Evolutionary conservation across 2,888 invertebrate species (phyloP).

Genomic region (Syritta pipiens): DNA sequence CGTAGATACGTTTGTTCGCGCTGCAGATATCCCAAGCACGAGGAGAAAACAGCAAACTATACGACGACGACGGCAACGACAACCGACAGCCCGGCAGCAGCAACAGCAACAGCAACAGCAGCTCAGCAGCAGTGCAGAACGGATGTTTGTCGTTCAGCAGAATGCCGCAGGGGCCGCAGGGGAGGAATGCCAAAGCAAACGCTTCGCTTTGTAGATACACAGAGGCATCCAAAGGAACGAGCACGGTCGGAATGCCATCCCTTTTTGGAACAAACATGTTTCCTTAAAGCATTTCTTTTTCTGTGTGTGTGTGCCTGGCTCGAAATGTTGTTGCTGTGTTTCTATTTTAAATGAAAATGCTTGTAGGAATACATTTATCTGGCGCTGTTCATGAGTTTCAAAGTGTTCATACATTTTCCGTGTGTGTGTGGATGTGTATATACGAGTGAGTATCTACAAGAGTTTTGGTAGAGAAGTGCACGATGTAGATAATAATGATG

Average conservation of each 20-base stretch:
- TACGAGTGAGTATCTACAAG: constrained; percentile 19
- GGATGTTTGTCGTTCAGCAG: constrained; percentile 62
- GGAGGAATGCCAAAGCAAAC: constrained; percentile 39
- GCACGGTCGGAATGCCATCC: constrained; percentile 57
- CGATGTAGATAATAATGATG: constrained; percentile 63
- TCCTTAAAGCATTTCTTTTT: constrained; percentile 50
- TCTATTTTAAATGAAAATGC: constrained; percentile 61
- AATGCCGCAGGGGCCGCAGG: constrained; percentile 42
- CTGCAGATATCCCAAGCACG: constrained; percentile 51
- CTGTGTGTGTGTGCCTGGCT: not conserved
- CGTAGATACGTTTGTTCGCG: constrained; percentile 1
- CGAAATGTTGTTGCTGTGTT: constrained; percentile 34
- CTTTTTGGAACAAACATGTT: constrained; percentile 66
- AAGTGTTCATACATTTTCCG: not conserved
- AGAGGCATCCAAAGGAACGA: constrained; percentile 29
- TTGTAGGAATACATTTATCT: constrained; percentile 19
- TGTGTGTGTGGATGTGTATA: not conserved
- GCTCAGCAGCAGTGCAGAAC: constrained; percentile 55
- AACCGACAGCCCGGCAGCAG: not conserved
- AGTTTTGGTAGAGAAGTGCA: constrained; percentile 51
- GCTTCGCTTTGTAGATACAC: constrained; percentile 17
- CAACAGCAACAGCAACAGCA: constrained; percentile 2
- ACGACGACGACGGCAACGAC: constrained; percentile 2
- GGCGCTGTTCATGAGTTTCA: not conserved
- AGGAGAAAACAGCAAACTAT: constrained; percentile 43